These are phyloP conservation scores for Apamea anceps DNA, from an alignment of 2,888 invertebrate species.

Conservation along the genomic window DNA sequence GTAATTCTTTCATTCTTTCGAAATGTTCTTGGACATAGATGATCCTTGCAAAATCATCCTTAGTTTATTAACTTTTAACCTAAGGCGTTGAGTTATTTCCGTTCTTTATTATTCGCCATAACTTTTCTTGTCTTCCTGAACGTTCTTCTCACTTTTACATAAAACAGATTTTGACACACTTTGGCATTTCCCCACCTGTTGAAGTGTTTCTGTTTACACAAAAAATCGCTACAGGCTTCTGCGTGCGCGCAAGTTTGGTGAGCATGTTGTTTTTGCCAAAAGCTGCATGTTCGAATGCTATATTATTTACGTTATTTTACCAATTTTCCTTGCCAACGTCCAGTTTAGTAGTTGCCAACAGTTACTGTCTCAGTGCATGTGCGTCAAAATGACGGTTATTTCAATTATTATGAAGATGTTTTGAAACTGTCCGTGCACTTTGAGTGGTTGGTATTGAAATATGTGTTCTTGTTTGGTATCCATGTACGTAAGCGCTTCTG, in stretches of 20 bases:
- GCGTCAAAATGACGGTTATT: constrained; percentile 59
- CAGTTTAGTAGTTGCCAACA: constrained; percentile 58
- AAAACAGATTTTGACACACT: constrained; percentile 36
- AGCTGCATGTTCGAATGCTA: constrained; percentile 60
- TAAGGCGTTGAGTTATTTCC: background rate
- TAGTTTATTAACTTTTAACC: background rate
- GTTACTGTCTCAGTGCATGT: constrained; percentile 45
- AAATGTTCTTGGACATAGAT: background rate
- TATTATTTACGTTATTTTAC: constrained; percentile 68
- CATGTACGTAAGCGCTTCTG: constrained; percentile 38
- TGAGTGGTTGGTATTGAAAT: constrained; percentile 43
- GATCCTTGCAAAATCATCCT: background rate
- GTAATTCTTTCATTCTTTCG: background rate
- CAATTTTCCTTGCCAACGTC: constrained; percentile 70
- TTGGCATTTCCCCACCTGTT: constrained; percentile 34
- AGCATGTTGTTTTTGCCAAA: constrained; percentile 76
- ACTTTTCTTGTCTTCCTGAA: background rate
- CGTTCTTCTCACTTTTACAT: background rate
- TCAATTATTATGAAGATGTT: constrained; percentile 19
- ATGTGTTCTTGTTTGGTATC: constrained; percentile 29
- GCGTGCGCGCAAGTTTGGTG: constrained; percentile 61
- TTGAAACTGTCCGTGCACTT: constrained; percentile 9
- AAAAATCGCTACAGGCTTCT: constrained; percentile 35
- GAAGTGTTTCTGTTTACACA: constrained; percentile 39
- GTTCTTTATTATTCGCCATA: background rate